phyloP scores from a whole-genome alignment of 2,888 invertebrate genomes.

The Sphecodes monilicornis region DNA sequence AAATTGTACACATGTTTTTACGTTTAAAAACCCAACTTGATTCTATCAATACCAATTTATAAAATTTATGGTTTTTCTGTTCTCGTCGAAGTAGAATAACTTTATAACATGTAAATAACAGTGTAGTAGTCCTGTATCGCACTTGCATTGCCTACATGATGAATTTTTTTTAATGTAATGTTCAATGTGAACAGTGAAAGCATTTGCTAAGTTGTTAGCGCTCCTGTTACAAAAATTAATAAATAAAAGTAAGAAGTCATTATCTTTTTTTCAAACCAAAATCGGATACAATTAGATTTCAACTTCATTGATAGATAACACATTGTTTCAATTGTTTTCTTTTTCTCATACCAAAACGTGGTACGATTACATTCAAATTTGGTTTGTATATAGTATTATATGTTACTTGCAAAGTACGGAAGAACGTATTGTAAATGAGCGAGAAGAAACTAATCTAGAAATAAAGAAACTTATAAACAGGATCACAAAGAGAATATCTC shows the following conservation, averaged over 20 bases:
- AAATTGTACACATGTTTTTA: background rate
- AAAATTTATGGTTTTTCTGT: background rate
- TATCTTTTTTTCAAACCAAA: background rate
- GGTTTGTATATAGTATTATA: background rate
- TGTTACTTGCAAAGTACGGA: background rate
- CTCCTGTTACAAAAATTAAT: background rate
- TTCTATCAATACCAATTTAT: background rate
- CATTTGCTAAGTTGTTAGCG: background rate
- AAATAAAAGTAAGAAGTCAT: background rate
- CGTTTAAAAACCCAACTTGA: background rate
- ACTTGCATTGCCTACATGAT: background rate
- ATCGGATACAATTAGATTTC: background rate
- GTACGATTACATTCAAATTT: background rate
- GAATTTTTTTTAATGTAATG: too few relatives aligned
- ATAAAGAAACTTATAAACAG: background rate
- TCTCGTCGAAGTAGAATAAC: background rate
- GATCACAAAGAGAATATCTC: background rate
- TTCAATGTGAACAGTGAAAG: background rate
- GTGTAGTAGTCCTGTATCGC: background rate
- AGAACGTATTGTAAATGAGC: background rate
- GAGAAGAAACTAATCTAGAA: background rate
- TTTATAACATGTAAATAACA: background rate
- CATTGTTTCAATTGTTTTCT: background rate
- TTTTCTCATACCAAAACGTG: background rate
- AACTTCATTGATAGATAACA: background rate